These are phyloP conservation scores for Laspeyria flexula DNA, from an alignment of 2,888 invertebrate genomes.

Conservation along the genomic window DNA sequence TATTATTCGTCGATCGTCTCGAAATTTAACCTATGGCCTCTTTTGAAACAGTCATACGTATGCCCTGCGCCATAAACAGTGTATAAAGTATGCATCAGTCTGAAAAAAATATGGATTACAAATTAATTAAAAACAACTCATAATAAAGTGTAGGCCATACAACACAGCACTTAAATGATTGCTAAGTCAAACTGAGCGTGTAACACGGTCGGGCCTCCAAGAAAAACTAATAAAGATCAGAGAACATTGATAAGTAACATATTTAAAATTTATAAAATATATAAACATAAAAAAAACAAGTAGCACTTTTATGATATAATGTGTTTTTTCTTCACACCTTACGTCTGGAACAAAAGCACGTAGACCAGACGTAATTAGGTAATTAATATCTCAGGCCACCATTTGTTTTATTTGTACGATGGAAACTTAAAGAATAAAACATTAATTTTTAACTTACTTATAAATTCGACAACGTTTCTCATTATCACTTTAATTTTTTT, in stretches of 20 bases:
- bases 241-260: constrained; percentile 31
- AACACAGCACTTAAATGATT: constrained; percentile 35
- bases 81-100: background rate
- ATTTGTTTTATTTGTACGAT: constrained; percentile 11
- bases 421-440: constrained; percentile 7
- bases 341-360: constrained; percentile 9
- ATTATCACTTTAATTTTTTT: constrained; percentile 42
- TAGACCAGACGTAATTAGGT: constrained; percentile 15
- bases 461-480: constrained; percentile 19
- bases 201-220: constrained; percentile 40
- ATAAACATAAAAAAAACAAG: background rate
- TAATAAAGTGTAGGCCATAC: constrained; percentile 25
- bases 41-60: no score
- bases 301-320: background rate
- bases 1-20: no score
- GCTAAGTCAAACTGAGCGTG: constrained; percentile 50
- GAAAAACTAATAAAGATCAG: constrained; percentile 34
- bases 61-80: no score
- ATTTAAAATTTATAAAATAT: constrained; percentile 8
- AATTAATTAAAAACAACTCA: background rate
- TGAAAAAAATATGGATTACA: background rate
- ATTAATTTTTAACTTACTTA: constrained; percentile 25
- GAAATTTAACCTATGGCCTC: no score
- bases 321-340: constrained; percentile 8
- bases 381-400: constrained; percentile 17